phyloP scores from a whole-genome alignment of 2,888 invertebrate genomes.

The Troides aeacus region DNA sequence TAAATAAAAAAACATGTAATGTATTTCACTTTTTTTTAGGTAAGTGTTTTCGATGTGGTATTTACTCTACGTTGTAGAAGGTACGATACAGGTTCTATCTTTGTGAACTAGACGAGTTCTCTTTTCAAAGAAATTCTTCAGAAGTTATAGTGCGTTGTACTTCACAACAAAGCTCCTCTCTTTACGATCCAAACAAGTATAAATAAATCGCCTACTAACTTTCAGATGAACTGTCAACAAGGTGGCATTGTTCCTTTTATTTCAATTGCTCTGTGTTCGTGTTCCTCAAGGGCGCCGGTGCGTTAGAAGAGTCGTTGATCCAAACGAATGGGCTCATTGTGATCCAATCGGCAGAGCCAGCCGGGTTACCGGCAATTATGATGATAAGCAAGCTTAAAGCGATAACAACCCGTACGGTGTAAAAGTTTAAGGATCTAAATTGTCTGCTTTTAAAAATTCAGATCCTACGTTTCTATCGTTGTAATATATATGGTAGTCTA shows the following conservation, averaged over 20 bases:
- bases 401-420: not conserved
- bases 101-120: no score
- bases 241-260: conserved; percentile 10
- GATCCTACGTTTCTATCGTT: no score
- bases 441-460: not conserved
- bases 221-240: conserved; percentile 15
- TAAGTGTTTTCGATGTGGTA: no score
- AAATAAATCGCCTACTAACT: conserved; percentile 17
- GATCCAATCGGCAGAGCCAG: conserved; percentile 25
- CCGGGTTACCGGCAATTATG: conserved; percentile 16
- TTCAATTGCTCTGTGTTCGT: conserved; percentile 18
- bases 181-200: conserved; percentile 6
- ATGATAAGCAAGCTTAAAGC: not conserved
- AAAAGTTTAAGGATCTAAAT: not conserved
- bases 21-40: no score
- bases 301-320: conserved; percentile 23
- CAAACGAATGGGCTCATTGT: conserved; percentile 27
- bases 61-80: no score
- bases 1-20: no score
- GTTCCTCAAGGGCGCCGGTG: conserved; percentile 11
- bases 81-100: no score
- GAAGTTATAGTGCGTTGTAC: not conserved
- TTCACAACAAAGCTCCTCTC: not conserved
- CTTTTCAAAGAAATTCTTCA: no score
- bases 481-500: no score